Evolutionary conservation across 2,113 vertebrate genomes (phyloP), one percentile per base, ranked within the genome.

Genomic region (Sigmodon hispidus): DNA sequence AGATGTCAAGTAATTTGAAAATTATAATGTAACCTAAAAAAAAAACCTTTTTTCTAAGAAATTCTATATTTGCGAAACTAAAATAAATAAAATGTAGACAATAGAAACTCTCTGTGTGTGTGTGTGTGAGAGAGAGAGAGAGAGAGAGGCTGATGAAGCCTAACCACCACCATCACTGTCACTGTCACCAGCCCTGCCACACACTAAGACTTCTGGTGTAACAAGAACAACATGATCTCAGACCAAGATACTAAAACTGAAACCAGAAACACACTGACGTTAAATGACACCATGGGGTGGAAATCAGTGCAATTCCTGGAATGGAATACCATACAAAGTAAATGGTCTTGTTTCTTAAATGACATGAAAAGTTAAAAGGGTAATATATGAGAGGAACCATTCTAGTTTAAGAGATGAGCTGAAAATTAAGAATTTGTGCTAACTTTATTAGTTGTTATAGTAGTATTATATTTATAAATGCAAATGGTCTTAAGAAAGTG

Each of bases 21-120:
- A 73, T 89, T 73, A 85, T 29, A 84, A 94, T 40, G 0, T 43
- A 87, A 92, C 36, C 21, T 94, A 85, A 96, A 76, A 90, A 77
- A 55, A 22, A 90, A 67, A 90, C n/a, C 73, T 12, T 80, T 80
- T 87, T 31, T 86, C 73, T 43, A 87, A n/a, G 24, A 89, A 75
- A 94, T 50, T 81, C 36, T 59, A 11, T 40, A 57, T 57, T 57
- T 57, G 19, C 52, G 40, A 77, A 87, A 83, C 7, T 50, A 90
- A 95, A 87, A 89, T 65, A 69, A 75, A 50, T 5, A 80, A 80
- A 93, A 81, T 13, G 52, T 0, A 87, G 22, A 87, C 43, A 80
- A 16, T 2, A 81, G 31, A 95, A 89, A 63, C 45, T 75, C 24
- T 61, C 4, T 73, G n/a, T 52, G 26, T 45, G 26, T 45, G 7